phyloP scores from a whole-genome alignment of 2,888 invertebrate genomes.

The Microctonus hyperodae region DNA sequence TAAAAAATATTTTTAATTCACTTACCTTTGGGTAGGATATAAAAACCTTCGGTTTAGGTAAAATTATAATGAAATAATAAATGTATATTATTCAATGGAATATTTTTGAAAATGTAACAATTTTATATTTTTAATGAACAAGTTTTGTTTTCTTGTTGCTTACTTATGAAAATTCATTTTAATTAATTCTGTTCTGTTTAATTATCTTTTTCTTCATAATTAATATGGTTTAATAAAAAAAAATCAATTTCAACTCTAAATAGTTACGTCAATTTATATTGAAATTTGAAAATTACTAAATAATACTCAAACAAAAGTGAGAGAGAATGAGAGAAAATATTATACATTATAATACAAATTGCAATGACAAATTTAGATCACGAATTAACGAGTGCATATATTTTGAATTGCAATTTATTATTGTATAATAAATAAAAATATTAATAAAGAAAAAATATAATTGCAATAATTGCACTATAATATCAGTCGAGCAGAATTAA shows the following conservation, averaged over 20 bases:
- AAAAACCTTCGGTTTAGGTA: not conserved
- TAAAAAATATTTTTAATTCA: not conserved
- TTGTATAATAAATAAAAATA: not conserved
- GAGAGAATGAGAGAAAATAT: too few relatives aligned
- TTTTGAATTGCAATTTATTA: not conserved
- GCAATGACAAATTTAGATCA: not conserved
- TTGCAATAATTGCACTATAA: not conserved
- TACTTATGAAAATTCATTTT: conserved; percentile 35
- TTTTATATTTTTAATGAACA: conserved; percentile 51
- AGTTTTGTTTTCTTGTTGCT: conserved; percentile 23
- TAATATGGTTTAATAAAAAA: too few relatives aligned
- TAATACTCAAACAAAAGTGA: too few relatives aligned
- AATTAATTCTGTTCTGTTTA: not conserved
- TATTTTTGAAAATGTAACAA: conserved; percentile 56
- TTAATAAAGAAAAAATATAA: not conserved
- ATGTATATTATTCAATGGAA: conserved; percentile 27
- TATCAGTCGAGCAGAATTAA: not conserved
- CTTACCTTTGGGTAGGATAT: conserved; percentile 25
- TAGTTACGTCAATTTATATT: too few relatives aligned
- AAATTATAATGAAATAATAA: not conserved
- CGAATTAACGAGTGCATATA: not conserved
- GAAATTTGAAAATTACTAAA: too few relatives aligned
- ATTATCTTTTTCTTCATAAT: not conserved
- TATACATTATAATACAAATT: too few relatives aligned
- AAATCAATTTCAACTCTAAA: too few relatives aligned